These are phyloP conservation scores for Sinella curviseta DNA, from an alignment of 1,140 invertebrate genomes.

Conservation along the genomic window DNA sequence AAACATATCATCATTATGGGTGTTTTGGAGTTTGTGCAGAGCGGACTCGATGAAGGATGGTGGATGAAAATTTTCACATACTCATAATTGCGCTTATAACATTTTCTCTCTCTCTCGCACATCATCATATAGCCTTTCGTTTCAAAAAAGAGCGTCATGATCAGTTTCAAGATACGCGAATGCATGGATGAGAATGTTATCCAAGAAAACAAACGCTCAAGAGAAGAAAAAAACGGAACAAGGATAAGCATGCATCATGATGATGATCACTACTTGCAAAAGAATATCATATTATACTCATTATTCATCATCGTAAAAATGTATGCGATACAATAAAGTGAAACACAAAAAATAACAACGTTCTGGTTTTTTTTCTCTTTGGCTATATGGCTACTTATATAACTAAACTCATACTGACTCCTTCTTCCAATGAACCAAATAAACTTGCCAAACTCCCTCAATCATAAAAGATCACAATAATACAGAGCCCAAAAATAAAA, in stretches of 20 bases:
- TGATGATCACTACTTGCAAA: not conserved
- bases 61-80: too few species aligned
- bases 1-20: slow-evolving; percentile 1
- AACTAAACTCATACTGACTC: too few species aligned
- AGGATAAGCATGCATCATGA: not conserved
- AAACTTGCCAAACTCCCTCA: not conserved
- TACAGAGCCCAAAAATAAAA: not conserved
- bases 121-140: too few species aligned
- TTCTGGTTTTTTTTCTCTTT: too few species aligned
- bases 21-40: not conserved
- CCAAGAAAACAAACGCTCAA: not conserved
- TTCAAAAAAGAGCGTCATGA: too few species aligned
- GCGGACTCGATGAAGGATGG: not conserved
- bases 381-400: too few species aligned
- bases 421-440: not conserved
- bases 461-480: not conserved
- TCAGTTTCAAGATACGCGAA: too few species aligned
- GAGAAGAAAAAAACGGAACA: not conserved
- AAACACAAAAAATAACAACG: too few species aligned
- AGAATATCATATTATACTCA: not conserved
- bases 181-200: not conserved
- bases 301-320: not conserved
- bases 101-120: too few species aligned
- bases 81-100: too few species aligned
- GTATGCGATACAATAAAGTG: too few species aligned